Evolutionary conservation across 2,113 vertebrate species (phyloP).

Genomic region (Pseudorhombus dupliciocellatus): DNA sequence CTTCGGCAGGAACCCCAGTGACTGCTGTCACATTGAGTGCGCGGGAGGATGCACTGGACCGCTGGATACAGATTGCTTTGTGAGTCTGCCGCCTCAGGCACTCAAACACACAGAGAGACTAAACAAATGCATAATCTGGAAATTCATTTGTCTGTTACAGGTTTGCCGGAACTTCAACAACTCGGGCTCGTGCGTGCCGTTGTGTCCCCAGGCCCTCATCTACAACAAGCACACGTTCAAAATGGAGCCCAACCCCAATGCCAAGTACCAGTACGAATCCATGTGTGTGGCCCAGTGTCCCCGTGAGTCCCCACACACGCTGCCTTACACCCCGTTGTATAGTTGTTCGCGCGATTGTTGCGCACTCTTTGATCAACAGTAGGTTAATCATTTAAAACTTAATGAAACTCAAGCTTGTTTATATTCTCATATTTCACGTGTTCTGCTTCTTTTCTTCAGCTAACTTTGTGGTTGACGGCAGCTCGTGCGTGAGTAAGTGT

Average conservation of each 20-base stretch:
- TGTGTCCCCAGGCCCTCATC: constrained; percentile 89
- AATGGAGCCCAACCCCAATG: constrained; percentile 91
- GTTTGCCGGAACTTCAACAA: constrained; percentile 93
- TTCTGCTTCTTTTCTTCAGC: constrained; percentile 68
- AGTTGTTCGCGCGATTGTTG: no score
- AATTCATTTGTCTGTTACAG: constrained; percentile 64
- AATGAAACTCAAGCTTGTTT: neutral
- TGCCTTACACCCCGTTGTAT: neutral
- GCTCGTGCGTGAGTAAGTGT: constrained; percentile 91
- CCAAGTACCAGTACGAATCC: constrained; percentile 93
- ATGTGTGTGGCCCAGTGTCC: constrained; percentile 91
- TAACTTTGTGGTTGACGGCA: constrained; percentile 91
- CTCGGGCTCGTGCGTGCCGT: constrained; percentile 88
- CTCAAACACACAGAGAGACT: neutral
- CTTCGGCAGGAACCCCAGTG: constrained; percentile 88
- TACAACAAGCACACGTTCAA: constrained; percentile 92
- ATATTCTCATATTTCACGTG: neutral
- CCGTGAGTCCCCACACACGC: constrained; percentile 75
- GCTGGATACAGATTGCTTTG: constrained; percentile 89
- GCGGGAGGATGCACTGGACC: constrained; percentile 91
- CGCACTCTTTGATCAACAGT: neutral
- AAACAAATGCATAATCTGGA: neutral
- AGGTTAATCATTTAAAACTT: neutral
- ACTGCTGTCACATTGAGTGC: constrained; percentile 93
- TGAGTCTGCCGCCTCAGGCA: constrained; percentile 72